Evolutionary conservation across 2,113 vertebrate genomes (phyloP).

Genomic region (Cranoglanis bouderius): DNA sequence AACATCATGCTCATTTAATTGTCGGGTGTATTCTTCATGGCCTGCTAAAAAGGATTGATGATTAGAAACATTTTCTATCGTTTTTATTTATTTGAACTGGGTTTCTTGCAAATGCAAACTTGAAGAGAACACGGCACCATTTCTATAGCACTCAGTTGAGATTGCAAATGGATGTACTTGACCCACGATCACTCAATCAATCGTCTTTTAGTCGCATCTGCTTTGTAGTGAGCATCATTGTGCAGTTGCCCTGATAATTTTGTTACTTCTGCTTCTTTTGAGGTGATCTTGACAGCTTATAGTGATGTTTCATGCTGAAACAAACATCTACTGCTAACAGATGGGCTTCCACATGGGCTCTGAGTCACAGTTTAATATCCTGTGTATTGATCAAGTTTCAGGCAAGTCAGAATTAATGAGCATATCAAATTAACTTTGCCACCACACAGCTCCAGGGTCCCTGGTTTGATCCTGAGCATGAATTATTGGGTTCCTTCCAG

Average conservation of each 20-base stretch:
- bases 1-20: not conserved
- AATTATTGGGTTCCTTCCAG: not conserved
- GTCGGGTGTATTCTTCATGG: not conserved
- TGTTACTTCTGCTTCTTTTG: no score
- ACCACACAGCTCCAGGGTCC: not conserved
- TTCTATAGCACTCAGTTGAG: not conserved
- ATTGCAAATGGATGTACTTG: not conserved
- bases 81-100: not conserved
- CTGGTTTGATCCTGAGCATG: not conserved
- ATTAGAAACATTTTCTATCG: not conserved
- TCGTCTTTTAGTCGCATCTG: not conserved
- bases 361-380: not conserved
- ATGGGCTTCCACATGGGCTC: not conserved
- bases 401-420: no score
- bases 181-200: not conserved
- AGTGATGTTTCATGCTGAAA: not conserved
- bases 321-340: not conserved
- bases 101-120: not conserved
- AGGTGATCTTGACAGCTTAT: not conserved
- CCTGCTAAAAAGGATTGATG: not conserved
- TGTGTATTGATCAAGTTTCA: not conserved
- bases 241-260: no score
- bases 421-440: no score
- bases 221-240: not conserved
- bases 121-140: not conserved